Conservation (phyloP, 2,888 invertebrate genomes). For the Tridacna gigas region DNA sequence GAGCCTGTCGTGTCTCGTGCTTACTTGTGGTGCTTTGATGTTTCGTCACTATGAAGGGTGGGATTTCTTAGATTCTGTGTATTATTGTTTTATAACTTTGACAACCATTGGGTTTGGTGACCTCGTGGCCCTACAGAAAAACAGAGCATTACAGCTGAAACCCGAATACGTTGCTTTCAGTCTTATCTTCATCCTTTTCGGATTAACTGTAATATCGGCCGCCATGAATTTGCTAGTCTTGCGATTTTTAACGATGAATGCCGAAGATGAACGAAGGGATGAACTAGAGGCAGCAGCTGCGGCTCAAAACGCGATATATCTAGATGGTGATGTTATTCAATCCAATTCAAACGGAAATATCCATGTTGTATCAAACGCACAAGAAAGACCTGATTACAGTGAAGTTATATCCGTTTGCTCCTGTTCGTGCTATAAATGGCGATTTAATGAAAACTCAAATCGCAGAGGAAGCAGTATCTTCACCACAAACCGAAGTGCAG, state of each 20-base stretch:
- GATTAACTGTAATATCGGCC: conserved; percentile 99
- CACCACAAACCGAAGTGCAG: conserved; percentile 13
- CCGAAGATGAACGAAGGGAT: conserved; percentile 98
- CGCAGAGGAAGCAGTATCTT: conserved; percentile 49
- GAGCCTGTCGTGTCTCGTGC: conserved; percentile 95
- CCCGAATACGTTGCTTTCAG: conserved; percentile 99
- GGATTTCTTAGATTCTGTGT: conserved; percentile 95
- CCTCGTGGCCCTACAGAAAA: conserved; percentile 98
- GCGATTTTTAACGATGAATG: conserved; percentile 98
- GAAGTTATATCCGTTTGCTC: conserved; percentile 93
- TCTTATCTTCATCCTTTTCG: conserved; percentile 98
- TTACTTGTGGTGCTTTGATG: conserved; percentile 96
- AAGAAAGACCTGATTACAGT: conserved; percentile 86
- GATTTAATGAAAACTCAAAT: conserved; percentile 54
- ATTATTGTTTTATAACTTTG: conserved; percentile 99
- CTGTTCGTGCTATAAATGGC: conserved; percentile 90
- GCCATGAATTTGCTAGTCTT: conserved; percentile 98
- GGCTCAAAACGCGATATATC: conserved; percentile 95
- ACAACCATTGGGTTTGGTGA: conserved; percentile 99
- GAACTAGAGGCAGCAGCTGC: conserved; percentile 97
- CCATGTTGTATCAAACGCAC: conserved; percentile 86
- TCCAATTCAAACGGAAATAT: conserved; percentile 84
- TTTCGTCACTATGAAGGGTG: conserved; percentile 98
- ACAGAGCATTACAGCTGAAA: conserved; percentile 96
- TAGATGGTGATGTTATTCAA: conserved; percentile 97